Base-by-base conservation (phyloP, 53 echinoderm and acorn worm species). In the Echinometra lucunter region DNA sequence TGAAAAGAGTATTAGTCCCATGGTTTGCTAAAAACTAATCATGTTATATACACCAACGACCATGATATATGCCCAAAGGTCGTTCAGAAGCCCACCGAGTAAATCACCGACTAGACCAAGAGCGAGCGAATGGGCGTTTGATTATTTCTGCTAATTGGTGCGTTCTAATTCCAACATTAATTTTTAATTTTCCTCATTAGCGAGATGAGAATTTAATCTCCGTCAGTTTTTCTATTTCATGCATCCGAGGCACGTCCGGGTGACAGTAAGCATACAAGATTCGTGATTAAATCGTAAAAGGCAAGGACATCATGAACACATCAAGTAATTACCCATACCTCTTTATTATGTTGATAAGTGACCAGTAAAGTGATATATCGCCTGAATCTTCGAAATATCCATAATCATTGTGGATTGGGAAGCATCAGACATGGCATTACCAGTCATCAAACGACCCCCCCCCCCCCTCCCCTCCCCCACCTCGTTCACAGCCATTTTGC, bases 141-240 rank as follows among this genome's bases (percentile, higher is more conserved):
- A 60, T 89, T 89, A 89, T 89, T 89, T 89, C 60, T 89, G 89
- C 37, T 89, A 60, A 89, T 89, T 60, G 89, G 63, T 58, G 89
- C 89, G 58, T 89, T 58, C 89, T 89, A 89, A 89, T 89, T 58
- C 89, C 89, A 37, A 30, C 89, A 58, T 89, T 37, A 89, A 89
- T 89, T 89, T 58, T 89, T 89, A 89, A 89, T 89, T 89, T 56
- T 89, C 60, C 58, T 89, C 89, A 89, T 89, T 89, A 89, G 89
- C 37, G 34, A 57, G 89, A 89, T 89, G 89, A 40, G 89, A 89
- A 89, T 89, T 89, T 89, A 89, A 89, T 89, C 89, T 89, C 58
- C 89, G 89, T 37, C 37, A 21, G 89, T 60, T 89, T n/a, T 85
- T 85, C 85, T 85, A 85, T 85, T 85, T 85, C 85, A 45, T n/a